Evolutionary conservation across 2,888 invertebrate genomes (phyloP), one percentile per base, ranked within the genome.

Genomic region (Chymomyza caudatula): DNA sequence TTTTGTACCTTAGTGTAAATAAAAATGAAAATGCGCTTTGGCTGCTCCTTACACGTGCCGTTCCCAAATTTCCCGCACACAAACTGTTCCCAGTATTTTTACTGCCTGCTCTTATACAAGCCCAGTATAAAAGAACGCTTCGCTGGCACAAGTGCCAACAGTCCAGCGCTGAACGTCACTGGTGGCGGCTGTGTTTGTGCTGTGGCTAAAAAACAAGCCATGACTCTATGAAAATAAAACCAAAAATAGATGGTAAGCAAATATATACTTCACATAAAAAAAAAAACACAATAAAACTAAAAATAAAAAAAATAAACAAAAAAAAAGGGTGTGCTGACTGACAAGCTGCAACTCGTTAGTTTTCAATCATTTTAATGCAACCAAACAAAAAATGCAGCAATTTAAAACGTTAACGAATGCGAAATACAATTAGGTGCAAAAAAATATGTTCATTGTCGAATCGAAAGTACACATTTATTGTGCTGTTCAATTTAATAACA

Each of bases 1-100:
- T 23, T 23, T 25, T 25, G 6, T 25, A 6, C 25, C 25, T 25
- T 5, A 25, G 4, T 6, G 6, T 25, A 25, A 25, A 25, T 25
- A 5, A 25, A 1, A 4, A 6, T 25, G 5, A 2, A 37, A 37
- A 0, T 37, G 29, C 2, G 2, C 5, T 11, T 11, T 4, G 3
- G 5, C 3, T 37, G 11, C 11, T 37, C 29, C 25, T 5, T 4
- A 5, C 25, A 25, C 25, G 25, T 4, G 5, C 29, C 29, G 11
- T 37, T 37, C 29, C 29, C 11, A 37, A 37, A 37, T 29, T 29
- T 29, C 8, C 29, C 29, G 6, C 8, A 29, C 8, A 29, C 29
- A 29, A 13, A 52, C 65, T 65, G 54, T 83, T 73, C 84, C 84
- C 84, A 75, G 60, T 74, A 61, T 60, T 49, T 37, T 2, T 11